Evolutionary conservation across 2,888 invertebrate genomes (phyloP).

Genomic region (Lasioglossum lativentre): DNA sequence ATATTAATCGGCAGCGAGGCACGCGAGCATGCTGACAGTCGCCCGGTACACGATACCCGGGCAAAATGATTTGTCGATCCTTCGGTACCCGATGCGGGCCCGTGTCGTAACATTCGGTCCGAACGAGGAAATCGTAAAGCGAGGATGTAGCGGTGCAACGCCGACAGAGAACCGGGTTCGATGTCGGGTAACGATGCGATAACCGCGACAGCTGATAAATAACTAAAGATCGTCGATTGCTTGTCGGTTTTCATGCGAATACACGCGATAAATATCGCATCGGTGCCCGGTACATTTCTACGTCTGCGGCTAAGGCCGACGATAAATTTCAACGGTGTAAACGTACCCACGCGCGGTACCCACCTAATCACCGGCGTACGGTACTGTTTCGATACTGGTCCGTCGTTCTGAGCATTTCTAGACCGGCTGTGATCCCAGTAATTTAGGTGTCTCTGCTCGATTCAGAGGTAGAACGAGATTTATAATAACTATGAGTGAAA

Average conservation of each 20-base stretch:
- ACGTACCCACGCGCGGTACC: slow-evolving; percentile 9
- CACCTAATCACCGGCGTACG: slow-evolving; percentile 24
- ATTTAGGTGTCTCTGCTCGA: background rate
- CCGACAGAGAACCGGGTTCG: slow-evolving; percentile 31
- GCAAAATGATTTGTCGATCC: slow-evolving; percentile 56
- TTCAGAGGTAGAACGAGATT: background rate
- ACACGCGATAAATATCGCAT: slow-evolving; percentile 57
- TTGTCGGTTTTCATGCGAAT: slow-evolving; percentile 57
- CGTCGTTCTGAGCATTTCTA: background rate
- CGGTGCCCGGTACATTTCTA: slow-evolving; percentile 53
- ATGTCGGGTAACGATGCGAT: slow-evolving; percentile 57
- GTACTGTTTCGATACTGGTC: background rate
- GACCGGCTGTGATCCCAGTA: background rate
- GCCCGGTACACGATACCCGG: slow-evolving; percentile 33
- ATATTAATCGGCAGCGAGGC: slow-evolving; percentile 49
- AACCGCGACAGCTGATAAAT: slow-evolving; percentile 50
- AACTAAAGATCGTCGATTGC: slow-evolving; percentile 60
- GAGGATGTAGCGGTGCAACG: slow-evolving; percentile 50
- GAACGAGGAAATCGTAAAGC: slow-evolving; percentile 58
- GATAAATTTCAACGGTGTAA: slow-evolving; percentile 37
- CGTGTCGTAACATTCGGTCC: slow-evolving; percentile 51
- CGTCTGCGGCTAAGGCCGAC: slow-evolving; percentile 24
- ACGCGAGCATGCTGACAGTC: slow-evolving; percentile 38
- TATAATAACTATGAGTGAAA: background rate
- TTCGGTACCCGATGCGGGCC: slow-evolving; percentile 23